phyloP scores from a whole-genome alignment of 2,113 vertebrate species.

The Sminthopsis crassicaudata region DNA sequence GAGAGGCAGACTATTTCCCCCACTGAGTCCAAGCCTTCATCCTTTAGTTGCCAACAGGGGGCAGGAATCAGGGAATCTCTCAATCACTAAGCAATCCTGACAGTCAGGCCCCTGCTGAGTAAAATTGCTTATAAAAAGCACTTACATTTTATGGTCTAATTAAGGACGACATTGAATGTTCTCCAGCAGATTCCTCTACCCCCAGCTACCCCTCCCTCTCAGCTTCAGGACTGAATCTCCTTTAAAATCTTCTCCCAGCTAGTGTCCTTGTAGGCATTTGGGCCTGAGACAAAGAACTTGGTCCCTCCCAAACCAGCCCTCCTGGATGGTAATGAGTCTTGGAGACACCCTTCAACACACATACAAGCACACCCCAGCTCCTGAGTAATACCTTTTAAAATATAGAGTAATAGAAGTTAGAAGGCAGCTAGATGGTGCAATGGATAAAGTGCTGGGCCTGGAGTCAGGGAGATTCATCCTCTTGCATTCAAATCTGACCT shows the following conservation, averaged over 20 bases:
- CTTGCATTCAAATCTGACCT: background rate
- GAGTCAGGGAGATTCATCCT: background rate
- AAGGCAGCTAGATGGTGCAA: background rate
- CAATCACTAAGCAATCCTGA: constrained; percentile 75
- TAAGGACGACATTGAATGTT: constrained; percentile 75
- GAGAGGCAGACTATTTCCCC: constrained; percentile 49
- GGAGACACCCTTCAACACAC: constrained; percentile 35
- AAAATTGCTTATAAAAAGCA: constrained; percentile 81
- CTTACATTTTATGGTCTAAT: constrained; percentile 82
- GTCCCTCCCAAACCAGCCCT: background rate
- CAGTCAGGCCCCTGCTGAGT: constrained; percentile 62
- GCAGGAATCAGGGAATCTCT: constrained; percentile 56
- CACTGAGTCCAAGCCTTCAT: constrained; percentile 19
- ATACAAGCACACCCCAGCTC: background rate
- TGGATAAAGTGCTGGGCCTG: background rate
- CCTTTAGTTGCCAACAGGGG: constrained; percentile 46
- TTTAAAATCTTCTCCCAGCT: background rate
- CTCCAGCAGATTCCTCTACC: constrained; percentile 63
- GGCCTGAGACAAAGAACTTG: background rate
- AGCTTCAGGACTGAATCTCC: background rate
- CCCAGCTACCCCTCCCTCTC: background rate
- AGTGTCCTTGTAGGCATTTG: background rate
- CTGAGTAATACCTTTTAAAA: background rate
- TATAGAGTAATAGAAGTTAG: background rate
- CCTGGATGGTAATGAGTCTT: background rate